A percentile compares a stretch with the other conserved stretches of the same genome.
Evolutionary conservation across 2,888 invertebrate species (phyloP).

Genomic region (Philereme transversata): DNA sequence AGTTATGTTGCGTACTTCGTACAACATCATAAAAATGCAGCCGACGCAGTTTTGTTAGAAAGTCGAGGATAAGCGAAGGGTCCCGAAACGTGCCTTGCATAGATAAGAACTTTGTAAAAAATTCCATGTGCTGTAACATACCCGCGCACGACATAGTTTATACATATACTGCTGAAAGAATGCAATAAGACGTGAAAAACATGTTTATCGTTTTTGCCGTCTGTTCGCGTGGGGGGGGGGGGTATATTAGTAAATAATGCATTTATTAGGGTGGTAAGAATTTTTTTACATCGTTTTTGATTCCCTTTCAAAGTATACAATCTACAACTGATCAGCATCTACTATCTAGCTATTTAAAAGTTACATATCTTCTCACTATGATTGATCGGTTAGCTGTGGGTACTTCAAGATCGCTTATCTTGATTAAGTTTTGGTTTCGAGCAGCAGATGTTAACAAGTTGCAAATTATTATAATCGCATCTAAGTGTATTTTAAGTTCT

Average conservation of each 20-base stretch:
- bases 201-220: too few relatives aligned
- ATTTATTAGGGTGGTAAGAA: too few relatives aligned
- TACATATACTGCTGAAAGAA: slow-evolving; percentile 6
- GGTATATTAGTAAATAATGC: too few relatives aligned
- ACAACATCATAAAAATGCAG: slow-evolving; percentile 60
- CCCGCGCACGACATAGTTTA: slow-evolving; percentile 11
- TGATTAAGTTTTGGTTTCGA: slow-evolving; percentile 1
- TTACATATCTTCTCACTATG: too few relatives aligned
- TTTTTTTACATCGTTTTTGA: too few relatives aligned
- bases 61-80: slow-evolving; percentile 58
- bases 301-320: too few relatives aligned
- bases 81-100: slow-evolving; percentile 63
- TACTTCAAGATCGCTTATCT: neutral
- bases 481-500: too few relatives aligned
- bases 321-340: too few relatives aligned
- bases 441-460: slow-evolving; percentile 4
- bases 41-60: slow-evolving; percentile 57
- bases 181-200: slow-evolving; percentile 2
- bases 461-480: neutral
- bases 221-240: too few relatives aligned
- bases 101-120: slow-evolving; percentile 65
- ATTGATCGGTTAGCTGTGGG: too few relatives aligned
- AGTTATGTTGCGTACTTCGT: slow-evolving; percentile 33
- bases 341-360: too few relatives aligned
- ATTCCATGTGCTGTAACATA: slow-evolving; percentile 49